These are phyloP conservation scores for Macrophya alboannulata DNA, from an alignment of 2,888 invertebrate genomes.

Conservation along the genomic window DNA sequence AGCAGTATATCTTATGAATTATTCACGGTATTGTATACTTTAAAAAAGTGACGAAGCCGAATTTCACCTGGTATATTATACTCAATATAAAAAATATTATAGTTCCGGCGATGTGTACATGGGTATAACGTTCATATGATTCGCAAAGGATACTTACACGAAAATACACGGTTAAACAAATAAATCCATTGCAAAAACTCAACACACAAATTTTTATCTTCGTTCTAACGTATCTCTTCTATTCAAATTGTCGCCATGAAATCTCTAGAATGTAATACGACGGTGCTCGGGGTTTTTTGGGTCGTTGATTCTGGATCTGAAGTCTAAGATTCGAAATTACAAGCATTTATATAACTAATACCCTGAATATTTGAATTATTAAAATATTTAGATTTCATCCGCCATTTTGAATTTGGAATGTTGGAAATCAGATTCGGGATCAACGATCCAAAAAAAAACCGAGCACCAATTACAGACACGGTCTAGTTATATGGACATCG, in stretches of 20 bases:
- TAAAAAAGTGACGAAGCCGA: conserved; percentile 3
- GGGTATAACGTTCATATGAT: not conserved
- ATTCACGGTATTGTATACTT: conserved; percentile 37
- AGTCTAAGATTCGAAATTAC: not conserved
- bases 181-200: not conserved
- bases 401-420: too few species aligned
- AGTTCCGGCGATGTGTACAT: not conserved
- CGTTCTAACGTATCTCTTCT: too few species aligned
- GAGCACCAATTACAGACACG: too few species aligned
- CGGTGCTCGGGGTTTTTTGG: not conserved
- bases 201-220: too few species aligned
- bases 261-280: not conserved
- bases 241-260: too few species aligned
- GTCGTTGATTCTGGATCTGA: not conserved
- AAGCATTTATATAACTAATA: not conserved
- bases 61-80: not conserved
- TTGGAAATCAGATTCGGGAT: too few species aligned
- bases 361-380: not conserved
- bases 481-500: too few species aligned
- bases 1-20: conserved; percentile 48
- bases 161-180: not conserved
- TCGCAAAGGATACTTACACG: not conserved
- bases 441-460: too few species aligned
- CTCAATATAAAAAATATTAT: not conserved
- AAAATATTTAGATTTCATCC: too few species aligned